Conservation (phyloP, 1,140 invertebrate genomes). For the Ips typographus region DNA sequence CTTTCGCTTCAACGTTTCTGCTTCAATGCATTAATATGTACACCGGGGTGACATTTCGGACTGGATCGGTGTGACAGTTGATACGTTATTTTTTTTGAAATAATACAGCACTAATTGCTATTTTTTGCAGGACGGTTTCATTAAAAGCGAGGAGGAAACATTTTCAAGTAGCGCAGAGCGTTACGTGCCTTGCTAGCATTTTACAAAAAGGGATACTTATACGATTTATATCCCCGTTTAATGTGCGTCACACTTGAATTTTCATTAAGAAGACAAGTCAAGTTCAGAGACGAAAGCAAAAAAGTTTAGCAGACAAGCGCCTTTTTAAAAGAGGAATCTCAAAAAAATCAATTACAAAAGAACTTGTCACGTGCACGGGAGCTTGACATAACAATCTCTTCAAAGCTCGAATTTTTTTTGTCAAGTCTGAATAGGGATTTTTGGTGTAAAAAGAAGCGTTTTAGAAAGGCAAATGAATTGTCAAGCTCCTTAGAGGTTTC, state of each 20-base stretch:
- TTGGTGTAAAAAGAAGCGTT: not conserved
- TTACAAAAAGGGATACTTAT: slow-evolving; percentile 17
- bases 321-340: slow-evolving; percentile 9
- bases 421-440: not conserved
- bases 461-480: not conserved
- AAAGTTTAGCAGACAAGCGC: slow-evolving; percentile 21
- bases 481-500: not conserved
- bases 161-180: too few relatives aligned
- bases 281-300: slow-evolving; percentile 16
- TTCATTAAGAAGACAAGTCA: slow-evolving; percentile 21
- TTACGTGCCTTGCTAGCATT: slow-evolving; percentile 14
- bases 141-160: too few relatives aligned
- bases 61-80: slow-evolving; percentile 7
- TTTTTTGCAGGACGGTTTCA: too few relatives aligned
- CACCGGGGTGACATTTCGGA: slow-evolving; percentile 10
- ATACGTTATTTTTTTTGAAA: not conserved
- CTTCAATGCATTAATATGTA: not conserved
- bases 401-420: not conserved
- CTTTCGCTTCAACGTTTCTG: slow-evolving; percentile 5
- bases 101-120: too few relatives aligned
- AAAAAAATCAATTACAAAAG: slow-evolving; percentile 21
- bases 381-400: slow-evolving; percentile 23
- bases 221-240: slow-evolving; percentile 16
- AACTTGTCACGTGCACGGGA: slow-evolving; percentile 19
- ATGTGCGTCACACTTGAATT: slow-evolving; percentile 22